Conservation (phyloP, 2,888 invertebrate genomes). For the Pteria penguin region DNA sequence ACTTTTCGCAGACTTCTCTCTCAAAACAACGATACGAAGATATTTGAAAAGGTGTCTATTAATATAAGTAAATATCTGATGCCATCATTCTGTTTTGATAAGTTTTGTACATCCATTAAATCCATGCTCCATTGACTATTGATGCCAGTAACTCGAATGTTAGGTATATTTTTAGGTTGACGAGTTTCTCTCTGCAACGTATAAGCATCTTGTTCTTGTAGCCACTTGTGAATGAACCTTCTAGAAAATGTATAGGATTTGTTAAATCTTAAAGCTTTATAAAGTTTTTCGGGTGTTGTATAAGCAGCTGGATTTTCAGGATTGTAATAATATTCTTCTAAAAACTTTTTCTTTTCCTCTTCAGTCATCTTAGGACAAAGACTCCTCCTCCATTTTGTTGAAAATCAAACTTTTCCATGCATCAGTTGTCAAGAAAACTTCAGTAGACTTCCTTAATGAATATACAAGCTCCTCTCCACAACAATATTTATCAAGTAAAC, state of each 20-base stretch:
- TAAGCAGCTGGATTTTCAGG: slow-evolving; percentile 31
- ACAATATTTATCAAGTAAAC: not conserved
- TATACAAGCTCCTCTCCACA: not conserved
- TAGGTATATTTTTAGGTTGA: not conserved
- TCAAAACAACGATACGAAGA: slow-evolving; percentile 30
- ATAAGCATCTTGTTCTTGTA: slow-evolving; percentile 41
- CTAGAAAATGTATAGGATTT: slow-evolving; percentile 24
- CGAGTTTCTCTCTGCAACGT: slow-evolving; percentile 36
- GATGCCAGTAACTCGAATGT: slow-evolving; percentile 24
- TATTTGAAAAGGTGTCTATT: slow-evolving; percentile 43
- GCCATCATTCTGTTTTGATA: slow-evolving; percentile 40
- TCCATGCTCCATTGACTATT: slow-evolving; percentile 40
- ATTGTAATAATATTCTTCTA: slow-evolving; percentile 33
- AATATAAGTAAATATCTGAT: slow-evolving; percentile 35
- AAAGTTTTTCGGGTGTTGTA: slow-evolving; percentile 31
- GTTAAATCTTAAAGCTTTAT: slow-evolving; percentile 29
- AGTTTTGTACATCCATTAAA: slow-evolving; percentile 42
- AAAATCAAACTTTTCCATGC: not conserved
- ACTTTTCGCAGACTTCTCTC: slow-evolving; percentile 27
- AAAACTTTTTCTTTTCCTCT: slow-evolving; percentile 1
- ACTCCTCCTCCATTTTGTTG: not conserved
- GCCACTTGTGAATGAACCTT: slow-evolving; percentile 33
- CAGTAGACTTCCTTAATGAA: not conserved
- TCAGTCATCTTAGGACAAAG: not conserved
- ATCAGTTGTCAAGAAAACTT: not conserved